Conservation (phyloP, 2,888 invertebrate species). For the Harmothoe impar region DNA sequence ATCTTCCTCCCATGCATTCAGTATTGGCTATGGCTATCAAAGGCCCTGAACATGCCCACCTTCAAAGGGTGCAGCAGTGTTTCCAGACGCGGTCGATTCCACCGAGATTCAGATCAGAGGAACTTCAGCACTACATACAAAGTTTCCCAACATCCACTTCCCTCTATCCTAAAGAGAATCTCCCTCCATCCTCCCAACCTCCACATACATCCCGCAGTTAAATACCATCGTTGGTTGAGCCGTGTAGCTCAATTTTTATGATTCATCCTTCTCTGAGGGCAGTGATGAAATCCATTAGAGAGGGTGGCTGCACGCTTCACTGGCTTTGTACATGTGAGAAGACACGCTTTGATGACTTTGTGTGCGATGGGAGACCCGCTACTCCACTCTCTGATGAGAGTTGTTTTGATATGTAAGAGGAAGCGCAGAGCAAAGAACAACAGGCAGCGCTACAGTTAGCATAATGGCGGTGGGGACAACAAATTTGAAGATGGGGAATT, state of each 20-base stretch:
- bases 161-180: not conserved
- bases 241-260: slow-evolving; percentile 43
- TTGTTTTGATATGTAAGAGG: slow-evolving; percentile 4
- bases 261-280: slow-evolving; percentile 20
- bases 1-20: not conserved
- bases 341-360: slow-evolving; percentile 51
- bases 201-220: slow-evolving; percentile 7
- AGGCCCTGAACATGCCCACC: slow-evolving; percentile 10
- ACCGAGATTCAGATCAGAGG: not conserved
- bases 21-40: not conserved
- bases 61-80: not conserved
- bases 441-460: not conserved
- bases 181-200: not conserved
- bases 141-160: slow-evolving; percentile 15
- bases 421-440: not conserved
- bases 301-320: not conserved
- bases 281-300: slow-evolving; percentile 41
- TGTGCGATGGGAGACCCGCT: not conserved
- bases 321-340: not conserved
- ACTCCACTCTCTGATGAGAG: not conserved
- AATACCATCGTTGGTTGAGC: slow-evolving; percentile 7
- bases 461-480: not conserved
- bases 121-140: slow-evolving; percentile 1
- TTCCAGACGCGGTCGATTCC: slow-evolving; percentile 33
- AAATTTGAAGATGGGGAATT: slow-evolving; percentile 13